phyloP scores from a whole-genome alignment of 2,888 invertebrate genomes.

The Alsophila aescularia region DNA sequence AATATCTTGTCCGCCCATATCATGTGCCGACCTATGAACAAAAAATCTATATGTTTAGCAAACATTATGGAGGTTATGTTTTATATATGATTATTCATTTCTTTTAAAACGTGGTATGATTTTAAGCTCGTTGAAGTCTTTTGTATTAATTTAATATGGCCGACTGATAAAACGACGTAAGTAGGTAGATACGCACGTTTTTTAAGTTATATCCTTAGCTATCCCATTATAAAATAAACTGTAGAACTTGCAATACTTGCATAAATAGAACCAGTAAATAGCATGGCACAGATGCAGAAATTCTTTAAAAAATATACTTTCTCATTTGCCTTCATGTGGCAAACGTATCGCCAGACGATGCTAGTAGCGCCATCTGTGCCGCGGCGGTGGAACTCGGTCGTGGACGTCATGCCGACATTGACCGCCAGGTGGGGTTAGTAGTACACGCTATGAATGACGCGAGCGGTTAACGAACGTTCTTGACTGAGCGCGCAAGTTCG shows the following conservation, averaged over 20 bases:
- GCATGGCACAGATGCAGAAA: background rate
- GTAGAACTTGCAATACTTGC: background rate
- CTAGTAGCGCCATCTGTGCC: constrained; percentile 70
- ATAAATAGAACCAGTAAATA: constrained; percentile 4
- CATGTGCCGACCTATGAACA: no score
- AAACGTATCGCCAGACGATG: constrained; percentile 22
- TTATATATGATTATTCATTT: no score
- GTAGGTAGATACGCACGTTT: no score
- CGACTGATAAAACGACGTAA: no score
- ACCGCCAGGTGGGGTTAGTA: constrained; percentile 80
- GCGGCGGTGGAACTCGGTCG: constrained; percentile 51
- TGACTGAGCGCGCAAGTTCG: constrained; percentile 79
- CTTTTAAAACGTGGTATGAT: background rate
- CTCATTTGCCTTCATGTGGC: constrained; percentile 32
- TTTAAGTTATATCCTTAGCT: no score
- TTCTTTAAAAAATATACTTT: constrained; percentile 6
- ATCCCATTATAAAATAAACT: no score
- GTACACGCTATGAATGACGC: constrained; percentile 67
- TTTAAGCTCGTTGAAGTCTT: constrained; percentile 13
- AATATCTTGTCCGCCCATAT: no score
- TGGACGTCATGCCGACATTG: constrained; percentile 78
- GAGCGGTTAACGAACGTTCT: constrained; percentile 83
- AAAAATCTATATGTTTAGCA: no score
- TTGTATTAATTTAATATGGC: background rate
- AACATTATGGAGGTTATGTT: no score